These are phyloP conservation scores for Rhinichthys osculus DNA, from an alignment of 2,797 vertebrate genomes.

Conservation along the genomic window DNA sequence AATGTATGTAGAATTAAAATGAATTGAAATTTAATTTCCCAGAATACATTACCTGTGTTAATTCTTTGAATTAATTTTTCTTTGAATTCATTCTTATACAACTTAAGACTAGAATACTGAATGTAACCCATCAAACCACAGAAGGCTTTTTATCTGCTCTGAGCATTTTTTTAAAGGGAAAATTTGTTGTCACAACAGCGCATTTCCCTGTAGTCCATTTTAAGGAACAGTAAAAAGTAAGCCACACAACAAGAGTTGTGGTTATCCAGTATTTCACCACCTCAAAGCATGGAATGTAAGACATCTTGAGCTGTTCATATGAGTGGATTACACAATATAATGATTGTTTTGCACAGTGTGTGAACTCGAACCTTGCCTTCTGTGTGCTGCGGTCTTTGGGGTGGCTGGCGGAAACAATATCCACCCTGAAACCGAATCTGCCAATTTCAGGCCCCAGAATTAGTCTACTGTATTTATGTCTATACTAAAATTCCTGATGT, in stretches of 20 bases:
- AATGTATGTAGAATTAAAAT: background rate
- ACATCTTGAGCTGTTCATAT: conserved; percentile 76
- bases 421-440: background rate
- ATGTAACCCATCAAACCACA: conserved; percentile 56
- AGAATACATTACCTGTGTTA: too few species aligned
- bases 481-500: conserved; percentile 9
- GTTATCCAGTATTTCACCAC: conserved; percentile 70
- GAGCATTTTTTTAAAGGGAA: conserved; percentile 13
- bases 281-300: conserved; percentile 68
- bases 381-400: conserved; percentile 50
- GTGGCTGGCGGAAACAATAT: background rate
- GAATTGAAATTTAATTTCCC: background rate
- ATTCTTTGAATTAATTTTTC: too few species aligned
- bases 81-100: background rate
- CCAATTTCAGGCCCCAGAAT: conserved; percentile 5
- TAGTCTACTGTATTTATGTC: background rate
- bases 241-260: conserved; percentile 72
- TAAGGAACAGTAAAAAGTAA: conserved; percentile 43
- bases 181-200: conserved; percentile 30
- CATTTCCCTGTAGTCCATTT: conserved; percentile 49
- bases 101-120: conserved; percentile 34
- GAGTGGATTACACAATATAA: conserved; percentile 64
- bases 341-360: conserved; percentile 63
- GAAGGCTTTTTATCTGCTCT: conserved; percentile 29
- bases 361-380: conserved; percentile 62